These are phyloP conservation scores for Heliconius hewitsoni DNA, from an alignment of 1,140 invertebrate genomes.

Conservation along the genomic window DNA sequence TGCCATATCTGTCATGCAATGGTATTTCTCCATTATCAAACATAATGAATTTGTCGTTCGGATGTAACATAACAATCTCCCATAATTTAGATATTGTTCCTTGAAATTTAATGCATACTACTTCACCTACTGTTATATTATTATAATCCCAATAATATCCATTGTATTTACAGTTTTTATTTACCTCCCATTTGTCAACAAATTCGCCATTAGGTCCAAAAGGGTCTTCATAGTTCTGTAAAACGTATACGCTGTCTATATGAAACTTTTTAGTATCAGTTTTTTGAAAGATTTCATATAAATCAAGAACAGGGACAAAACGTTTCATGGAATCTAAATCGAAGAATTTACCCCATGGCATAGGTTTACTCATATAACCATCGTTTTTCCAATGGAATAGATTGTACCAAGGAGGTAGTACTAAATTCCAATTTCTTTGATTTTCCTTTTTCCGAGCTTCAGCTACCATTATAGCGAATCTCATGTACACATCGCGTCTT, in stretches of 20 bases:
- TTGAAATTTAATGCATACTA: slow-evolving; percentile 92
- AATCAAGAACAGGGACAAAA: slow-evolving; percentile 94
- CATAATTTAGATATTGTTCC: slow-evolving; percentile 87
- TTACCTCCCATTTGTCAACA: slow-evolving; percentile 89
- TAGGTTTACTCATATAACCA: slow-evolving; percentile 64
- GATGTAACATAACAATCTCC: slow-evolving; percentile 76
- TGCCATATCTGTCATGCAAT: slow-evolving; percentile 93
- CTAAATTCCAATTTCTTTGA: slow-evolving; percentile 83
- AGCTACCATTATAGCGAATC: slow-evolving; percentile 91
- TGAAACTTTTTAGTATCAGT: slow-evolving; percentile 60
- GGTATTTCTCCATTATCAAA: slow-evolving; percentile 94
- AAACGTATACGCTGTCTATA: slow-evolving; percentile 89
- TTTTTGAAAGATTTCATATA: slow-evolving; percentile 88
- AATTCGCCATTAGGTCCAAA: slow-evolving; percentile 89
- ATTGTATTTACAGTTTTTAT: slow-evolving; percentile 76
- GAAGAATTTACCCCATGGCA: slow-evolving; percentile 93
- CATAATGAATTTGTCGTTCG: slow-evolving; percentile 83
- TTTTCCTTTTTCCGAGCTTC: slow-evolving; percentile 76
- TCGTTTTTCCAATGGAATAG: slow-evolving; percentile 93
- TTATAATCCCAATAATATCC: slow-evolving; percentile 79
- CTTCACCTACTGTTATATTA: slow-evolving; percentile 85
- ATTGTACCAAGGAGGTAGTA: slow-evolving; percentile 94
- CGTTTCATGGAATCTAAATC: slow-evolving; percentile 89
- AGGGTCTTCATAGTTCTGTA: slow-evolving; percentile 93
- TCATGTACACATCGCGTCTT: slow-evolving; percentile 96